These are phyloP conservation scores for Prenolepis imparis DNA, from an alignment of 2,888 invertebrate species.

Conservation along the genomic window DNA sequence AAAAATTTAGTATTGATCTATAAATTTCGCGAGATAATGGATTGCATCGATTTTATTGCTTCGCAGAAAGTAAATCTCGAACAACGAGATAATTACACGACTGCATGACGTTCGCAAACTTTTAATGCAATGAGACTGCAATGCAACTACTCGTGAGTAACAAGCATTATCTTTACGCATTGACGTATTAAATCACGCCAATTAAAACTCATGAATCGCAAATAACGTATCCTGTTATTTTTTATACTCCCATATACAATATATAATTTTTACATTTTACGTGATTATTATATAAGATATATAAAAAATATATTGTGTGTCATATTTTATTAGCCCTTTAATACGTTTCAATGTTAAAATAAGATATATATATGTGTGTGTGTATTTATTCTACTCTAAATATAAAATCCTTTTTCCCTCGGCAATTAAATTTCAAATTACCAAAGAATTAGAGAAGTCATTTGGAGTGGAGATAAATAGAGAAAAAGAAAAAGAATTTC, in stretches of 20 bases:
- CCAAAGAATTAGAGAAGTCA: conserved; percentile 51
- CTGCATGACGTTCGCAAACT: conserved; percentile 47
- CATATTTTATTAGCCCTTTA: not conserved
- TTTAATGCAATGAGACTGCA: conserved; percentile 52
- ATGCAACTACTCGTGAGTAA: conserved; percentile 42
- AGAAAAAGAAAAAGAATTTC: conserved; percentile 17
- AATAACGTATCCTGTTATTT: conserved; percentile 20
- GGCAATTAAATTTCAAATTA: conserved; percentile 24
- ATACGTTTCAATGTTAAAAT: conserved; percentile 14
- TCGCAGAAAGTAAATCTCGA: not conserved
- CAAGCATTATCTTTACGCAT: conserved; percentile 46
- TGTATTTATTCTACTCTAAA: not conserved
- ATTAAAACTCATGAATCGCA: conserved; percentile 7
- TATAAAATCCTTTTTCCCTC: conserved; percentile 19
- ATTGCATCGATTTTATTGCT: conserved; percentile 6
- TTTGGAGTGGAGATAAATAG: conserved; percentile 5
- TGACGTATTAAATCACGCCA: conserved; percentile 2
- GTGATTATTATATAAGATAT: not conserved
- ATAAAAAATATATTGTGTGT: not conserved
- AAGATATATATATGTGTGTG: not conserved
- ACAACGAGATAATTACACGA: conserved; percentile 31
- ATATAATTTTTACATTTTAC: not conserved
- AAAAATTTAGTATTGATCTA: conserved; percentile 20
- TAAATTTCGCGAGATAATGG: conserved; percentile 42
- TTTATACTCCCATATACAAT: not conserved